Evolutionary conservation across 2,888 invertebrate genomes (phyloP).

Genomic region (Rhorus exstirpatorius): DNA sequence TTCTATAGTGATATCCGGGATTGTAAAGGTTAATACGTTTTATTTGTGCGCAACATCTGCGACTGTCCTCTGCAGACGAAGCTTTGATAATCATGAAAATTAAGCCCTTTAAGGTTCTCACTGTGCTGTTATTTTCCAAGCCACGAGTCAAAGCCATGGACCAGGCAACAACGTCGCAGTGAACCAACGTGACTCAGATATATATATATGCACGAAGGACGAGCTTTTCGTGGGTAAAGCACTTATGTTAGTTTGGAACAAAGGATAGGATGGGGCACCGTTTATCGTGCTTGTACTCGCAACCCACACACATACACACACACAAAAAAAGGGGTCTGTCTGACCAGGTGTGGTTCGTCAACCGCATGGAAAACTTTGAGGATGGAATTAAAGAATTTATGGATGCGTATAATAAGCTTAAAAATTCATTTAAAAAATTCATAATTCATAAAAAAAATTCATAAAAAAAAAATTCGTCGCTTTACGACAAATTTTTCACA

Average conservation of each 20-base stretch:
- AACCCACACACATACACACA: conserved; percentile 41
- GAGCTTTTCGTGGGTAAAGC: conserved; percentile 23
- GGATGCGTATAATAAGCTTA: not conserved
- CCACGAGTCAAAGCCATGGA: not conserved
- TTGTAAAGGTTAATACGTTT: no score
- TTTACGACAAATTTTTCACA: no score
- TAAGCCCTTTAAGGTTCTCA: conserved; percentile 6
- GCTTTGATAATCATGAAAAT: conserved; percentile 7
- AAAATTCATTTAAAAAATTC: not conserved
- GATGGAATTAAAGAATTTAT: conserved; percentile 21
- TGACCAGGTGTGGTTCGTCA: conserved; percentile 76
- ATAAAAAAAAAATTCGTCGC: no score
- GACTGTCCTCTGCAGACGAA: not conserved
- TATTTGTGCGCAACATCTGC: not conserved
- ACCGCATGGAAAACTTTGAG: conserved; percentile 72
- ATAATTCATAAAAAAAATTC: no score
- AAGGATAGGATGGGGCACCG: conserved; percentile 29
- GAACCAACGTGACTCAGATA: conserved; percentile 26
- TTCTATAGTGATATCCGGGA: no score
- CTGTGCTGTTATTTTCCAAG: not conserved
- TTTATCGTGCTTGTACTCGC: conserved; percentile 47
- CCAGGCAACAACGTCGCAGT: conserved; percentile 2
- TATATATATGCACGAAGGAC: conserved; percentile 50
- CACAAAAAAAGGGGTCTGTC: conserved; percentile 43
- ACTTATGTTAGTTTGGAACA: conserved; percentile 44